A percentile compares a stretch with the other conserved stretches of the same genome.
phyloP scores from a whole-genome alignment of 2,888 invertebrate species.

The Coecobrya sp. region DNA sequence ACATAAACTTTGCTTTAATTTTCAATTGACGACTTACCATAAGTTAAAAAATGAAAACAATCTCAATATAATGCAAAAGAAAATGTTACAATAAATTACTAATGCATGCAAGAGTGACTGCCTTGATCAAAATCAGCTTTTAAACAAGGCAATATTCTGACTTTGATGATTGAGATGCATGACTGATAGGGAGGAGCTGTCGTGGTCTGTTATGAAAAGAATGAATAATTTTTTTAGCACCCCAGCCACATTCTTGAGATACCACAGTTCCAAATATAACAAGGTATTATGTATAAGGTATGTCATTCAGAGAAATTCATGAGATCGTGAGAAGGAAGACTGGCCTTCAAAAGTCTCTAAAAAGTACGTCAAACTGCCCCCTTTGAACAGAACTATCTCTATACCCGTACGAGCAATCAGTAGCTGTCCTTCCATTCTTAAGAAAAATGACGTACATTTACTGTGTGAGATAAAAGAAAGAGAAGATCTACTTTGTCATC shows the following conservation, averaged over 20 bases:
- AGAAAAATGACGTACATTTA: background rate
- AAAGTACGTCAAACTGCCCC: no score
- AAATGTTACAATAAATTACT: conserved; percentile 8
- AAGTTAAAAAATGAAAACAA: background rate
- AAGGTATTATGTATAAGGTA: background rate
- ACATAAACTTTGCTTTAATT: background rate
- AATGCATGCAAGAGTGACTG: background rate
- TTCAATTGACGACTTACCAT: background rate
- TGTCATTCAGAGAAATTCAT: background rate
- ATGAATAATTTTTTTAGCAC: background rate
- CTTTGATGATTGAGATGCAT: conserved; percentile 20
- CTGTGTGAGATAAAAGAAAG: background rate
- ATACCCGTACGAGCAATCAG: background rate
- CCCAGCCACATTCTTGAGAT: conserved; percentile 4
- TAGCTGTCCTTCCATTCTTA: background rate
- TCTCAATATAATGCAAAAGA: background rate
- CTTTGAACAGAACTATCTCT: no score
- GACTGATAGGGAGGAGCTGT: conserved; percentile 39
- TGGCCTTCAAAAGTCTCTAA: background rate
- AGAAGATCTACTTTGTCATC: background rate
- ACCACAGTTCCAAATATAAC: background rate
- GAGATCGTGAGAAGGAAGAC: background rate
- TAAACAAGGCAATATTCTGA: background rate
- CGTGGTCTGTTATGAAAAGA: conserved; percentile 3
- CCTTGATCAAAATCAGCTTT: background rate